These are phyloP conservation scores for Drosophila nannoptera DNA, from an alignment of 1,140 invertebrate genomes.

Conservation along the genomic window DNA sequence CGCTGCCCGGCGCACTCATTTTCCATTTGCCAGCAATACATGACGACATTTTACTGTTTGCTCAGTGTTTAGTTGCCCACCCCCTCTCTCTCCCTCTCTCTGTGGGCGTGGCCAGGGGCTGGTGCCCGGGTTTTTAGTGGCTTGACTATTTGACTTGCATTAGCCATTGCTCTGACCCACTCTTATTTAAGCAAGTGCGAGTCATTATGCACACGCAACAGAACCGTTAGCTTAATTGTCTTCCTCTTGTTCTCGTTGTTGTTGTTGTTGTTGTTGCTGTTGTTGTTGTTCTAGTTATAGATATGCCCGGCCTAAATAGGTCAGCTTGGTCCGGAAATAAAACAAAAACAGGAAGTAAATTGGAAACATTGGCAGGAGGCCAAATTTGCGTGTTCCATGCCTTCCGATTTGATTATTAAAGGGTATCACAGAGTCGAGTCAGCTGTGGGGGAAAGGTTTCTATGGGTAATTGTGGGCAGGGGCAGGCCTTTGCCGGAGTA, in stretches of 20 bases:
- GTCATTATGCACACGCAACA: constrained; percentile 72
- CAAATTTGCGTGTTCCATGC: neutral
- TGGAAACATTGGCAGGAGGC: neutral
- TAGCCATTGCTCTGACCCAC: constrained; percentile 13
- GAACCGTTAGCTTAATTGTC: constrained; percentile 53
- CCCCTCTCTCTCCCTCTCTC: neutral
- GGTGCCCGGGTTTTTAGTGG: constrained; percentile 18
- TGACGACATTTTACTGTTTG: constrained; percentile 70
- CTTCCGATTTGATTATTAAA: constrained; percentile 5
- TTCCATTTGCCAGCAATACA: constrained; percentile 46
- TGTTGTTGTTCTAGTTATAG: constrained; percentile 11
- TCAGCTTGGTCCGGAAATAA: neutral
- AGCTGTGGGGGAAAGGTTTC: neutral
- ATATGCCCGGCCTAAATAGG: constrained; percentile 6
- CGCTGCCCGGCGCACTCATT: constrained; percentile 36
- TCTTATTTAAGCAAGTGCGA: constrained; percentile 55
- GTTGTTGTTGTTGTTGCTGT: constrained; percentile 8
- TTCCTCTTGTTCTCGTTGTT: neutral
- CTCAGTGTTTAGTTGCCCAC: constrained; percentile 57
- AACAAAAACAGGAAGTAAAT: constrained; percentile 2
- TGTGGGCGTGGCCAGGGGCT: constrained; percentile 18
- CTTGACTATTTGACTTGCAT: constrained; percentile 31
- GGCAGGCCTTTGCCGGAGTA: neutral
- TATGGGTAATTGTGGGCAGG: neutral
- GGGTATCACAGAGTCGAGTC: neutral